A percentile compares a stretch with the other conserved stretches of the same genome.
Evolutionary conservation across 2,113 vertebrate genomes (phyloP).

Genomic region (Clarias magur): DNA sequence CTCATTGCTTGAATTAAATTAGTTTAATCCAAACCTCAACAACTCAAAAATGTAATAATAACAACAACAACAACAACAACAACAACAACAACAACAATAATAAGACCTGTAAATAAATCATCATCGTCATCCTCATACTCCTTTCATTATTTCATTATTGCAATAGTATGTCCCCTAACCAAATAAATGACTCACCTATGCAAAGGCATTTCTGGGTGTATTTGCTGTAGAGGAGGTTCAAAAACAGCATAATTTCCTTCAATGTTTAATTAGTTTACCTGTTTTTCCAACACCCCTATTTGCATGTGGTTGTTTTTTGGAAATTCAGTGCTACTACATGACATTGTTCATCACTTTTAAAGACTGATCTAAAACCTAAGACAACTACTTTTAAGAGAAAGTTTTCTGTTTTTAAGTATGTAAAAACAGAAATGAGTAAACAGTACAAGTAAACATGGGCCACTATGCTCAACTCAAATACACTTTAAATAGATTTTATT

Average conservation of each 20-base stretch:
- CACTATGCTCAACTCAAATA: not conserved
- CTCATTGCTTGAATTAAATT: not conserved
- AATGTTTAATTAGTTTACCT: not conserved
- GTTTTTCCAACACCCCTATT: not conserved
- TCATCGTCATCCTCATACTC: not conserved
- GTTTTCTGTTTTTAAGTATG: not conserved
- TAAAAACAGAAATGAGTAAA: too few relatives aligned
- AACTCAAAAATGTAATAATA: not conserved
- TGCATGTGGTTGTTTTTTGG: not conserved
- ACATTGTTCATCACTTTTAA: not conserved
- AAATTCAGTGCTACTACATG: not conserved
- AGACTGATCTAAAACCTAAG: not conserved
- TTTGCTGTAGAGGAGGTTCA: not conserved
- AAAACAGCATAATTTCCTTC: not conserved
- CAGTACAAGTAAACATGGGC: not conserved
- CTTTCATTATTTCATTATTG: not conserved
- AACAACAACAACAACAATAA: not conserved
- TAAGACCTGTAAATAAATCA: too few relatives aligned
- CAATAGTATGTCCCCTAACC: not conserved
- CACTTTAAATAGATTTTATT: constrained; percentile 1
- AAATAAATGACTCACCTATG: not conserved
- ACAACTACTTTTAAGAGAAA: not conserved
- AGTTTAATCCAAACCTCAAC: not conserved
- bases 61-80: not conserved
- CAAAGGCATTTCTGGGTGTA: not conserved